A percentile compares a stretch with the other conserved stretches of the same genome.
These are phyloP conservation scores for Himalopsyche phryganea DNA, from an alignment of 1,140 invertebrate species.

Conservation along the genomic window DNA sequence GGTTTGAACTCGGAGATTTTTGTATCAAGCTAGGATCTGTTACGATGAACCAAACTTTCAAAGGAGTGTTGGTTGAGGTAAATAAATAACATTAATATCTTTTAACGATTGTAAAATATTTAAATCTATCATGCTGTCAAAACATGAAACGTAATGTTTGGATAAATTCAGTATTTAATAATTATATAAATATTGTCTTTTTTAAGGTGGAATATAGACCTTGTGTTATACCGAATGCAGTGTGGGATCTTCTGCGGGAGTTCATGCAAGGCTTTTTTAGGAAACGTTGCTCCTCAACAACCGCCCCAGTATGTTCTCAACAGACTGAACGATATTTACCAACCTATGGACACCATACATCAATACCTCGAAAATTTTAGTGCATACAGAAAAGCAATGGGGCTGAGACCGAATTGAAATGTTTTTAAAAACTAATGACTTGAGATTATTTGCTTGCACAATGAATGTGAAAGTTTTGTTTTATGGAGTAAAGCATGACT, in stretches of 20 bases:
- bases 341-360: conserved; percentile 86
- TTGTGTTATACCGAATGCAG: conserved; percentile 79
- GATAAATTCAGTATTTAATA: too few species aligned
- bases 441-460: too few species aligned
- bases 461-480: too few species aligned
- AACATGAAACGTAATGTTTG: too few species aligned
- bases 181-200: too few species aligned
- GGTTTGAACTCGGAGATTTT: conserved; percentile 92
- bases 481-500: too few species aligned
- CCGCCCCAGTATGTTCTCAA: conserved; percentile 64
- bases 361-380: conserved; percentile 95
- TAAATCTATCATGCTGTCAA: background rate
- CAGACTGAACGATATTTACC: conserved; percentile 83
- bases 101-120: conserved; percentile 6
- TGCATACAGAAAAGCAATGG: conserved; percentile 71
- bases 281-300: conserved; percentile 62
- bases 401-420: conserved; percentile 27
- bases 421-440: too few species aligned
- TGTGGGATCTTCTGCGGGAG: conserved; percentile 90
- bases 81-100: too few species aligned
- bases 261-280: conserved; percentile 89
- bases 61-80: conserved; percentile 91
- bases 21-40: conserved; percentile 91
- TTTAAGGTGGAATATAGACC: conserved; percentile 86
- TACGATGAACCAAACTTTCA: conserved; percentile 88